These are phyloP conservation scores for Panulirus ornatus DNA, from an alignment of 1,140 invertebrate species.

Conservation along the genomic window DNA sequence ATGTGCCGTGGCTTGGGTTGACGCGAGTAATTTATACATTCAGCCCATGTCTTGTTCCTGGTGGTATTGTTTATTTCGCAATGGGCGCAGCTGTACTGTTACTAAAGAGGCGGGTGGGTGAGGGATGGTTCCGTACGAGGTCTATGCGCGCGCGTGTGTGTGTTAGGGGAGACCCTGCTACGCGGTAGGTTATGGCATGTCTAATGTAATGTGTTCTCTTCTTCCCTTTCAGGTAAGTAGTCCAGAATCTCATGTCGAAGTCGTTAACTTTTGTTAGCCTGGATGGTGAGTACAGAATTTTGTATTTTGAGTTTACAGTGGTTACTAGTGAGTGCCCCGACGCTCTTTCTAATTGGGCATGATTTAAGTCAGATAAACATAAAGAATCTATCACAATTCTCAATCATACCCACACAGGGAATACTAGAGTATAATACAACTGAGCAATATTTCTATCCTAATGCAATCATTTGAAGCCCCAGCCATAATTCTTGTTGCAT, in stretches of 20 bases:
- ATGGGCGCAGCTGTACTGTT: slow-evolving; percentile 15
- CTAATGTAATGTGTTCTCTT: background rate
- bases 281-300: slow-evolving; percentile 35
- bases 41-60: slow-evolving; percentile 14
- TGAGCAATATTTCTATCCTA: too few relatives aligned
- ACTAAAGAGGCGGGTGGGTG: slow-evolving; percentile 3
- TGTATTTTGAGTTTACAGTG: background rate
- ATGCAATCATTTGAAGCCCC: too few relatives aligned
- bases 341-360: too few relatives aligned
- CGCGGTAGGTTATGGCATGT: background rate
- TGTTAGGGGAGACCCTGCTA: background rate
- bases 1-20: slow-evolving; percentile 23
- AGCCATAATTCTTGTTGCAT: too few relatives aligned
- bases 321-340: background rate
- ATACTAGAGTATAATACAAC: too few relatives aligned
- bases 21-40: slow-evolving; percentile 35
- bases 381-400: too few relatives aligned
- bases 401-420: too few relatives aligned
- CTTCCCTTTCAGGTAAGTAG: slow-evolving; percentile 37
- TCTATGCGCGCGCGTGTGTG: background rate
- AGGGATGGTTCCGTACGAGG: background rate
- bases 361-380: too few relatives aligned
- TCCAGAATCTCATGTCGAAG: background rate
- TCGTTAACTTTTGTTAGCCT: background rate
- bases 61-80: slow-evolving; percentile 30